Conservation (phyloP, 2,113 vertebrate genomes). For the Azemiops feae region DNA sequence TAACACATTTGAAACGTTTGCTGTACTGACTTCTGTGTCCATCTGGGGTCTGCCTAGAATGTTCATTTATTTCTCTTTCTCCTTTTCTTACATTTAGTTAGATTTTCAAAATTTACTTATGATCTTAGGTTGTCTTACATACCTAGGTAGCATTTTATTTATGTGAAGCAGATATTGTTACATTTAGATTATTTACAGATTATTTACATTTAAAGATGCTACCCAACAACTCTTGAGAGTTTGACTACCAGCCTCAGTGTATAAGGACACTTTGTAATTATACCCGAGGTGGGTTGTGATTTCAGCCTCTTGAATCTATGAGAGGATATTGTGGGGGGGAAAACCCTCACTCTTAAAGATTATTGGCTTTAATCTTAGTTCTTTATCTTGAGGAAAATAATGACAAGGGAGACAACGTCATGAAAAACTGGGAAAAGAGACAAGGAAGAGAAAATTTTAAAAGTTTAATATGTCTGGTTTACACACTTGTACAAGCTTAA, state of each 20-base stretch:
- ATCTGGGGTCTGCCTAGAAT: neutral
- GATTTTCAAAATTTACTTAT: neutral
- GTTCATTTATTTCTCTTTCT: neutral
- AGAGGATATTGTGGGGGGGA: neutral
- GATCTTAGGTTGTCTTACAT: neutral
- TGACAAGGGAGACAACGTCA: neutral
- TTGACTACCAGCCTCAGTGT: neutral
- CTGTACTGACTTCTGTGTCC: neutral
- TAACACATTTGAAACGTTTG: neutral
- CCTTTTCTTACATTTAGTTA: neutral
- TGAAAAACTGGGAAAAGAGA: neutral
- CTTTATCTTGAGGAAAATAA: neutral
- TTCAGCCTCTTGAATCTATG: neutral
- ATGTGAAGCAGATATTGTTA: neutral
- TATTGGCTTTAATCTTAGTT: neutral
- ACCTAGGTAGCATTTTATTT: neutral
- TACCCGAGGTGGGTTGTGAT: neutral
- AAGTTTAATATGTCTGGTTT: neutral
- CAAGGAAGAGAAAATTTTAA: neutral
- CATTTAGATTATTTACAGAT: neutral
- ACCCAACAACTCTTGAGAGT: neutral
- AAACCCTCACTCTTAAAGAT: neutral
- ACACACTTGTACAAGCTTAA: neutral
- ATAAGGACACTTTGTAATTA: neutral
- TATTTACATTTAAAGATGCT: neutral